Evolutionary conservation across 2,888 invertebrate genomes (phyloP).

Genomic region (Chromoteleia sp.): DNA sequence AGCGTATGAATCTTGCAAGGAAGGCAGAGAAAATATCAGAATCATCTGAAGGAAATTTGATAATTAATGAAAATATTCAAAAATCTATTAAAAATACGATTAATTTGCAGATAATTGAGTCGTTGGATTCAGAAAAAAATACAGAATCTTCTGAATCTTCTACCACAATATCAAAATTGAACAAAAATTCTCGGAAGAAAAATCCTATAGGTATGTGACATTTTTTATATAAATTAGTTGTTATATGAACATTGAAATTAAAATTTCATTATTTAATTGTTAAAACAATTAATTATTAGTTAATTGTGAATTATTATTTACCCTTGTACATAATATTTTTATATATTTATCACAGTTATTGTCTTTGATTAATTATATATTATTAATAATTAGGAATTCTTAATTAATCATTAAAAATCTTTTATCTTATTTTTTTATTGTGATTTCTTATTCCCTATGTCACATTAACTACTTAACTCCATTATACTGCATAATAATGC

Average conservation of each 20-base stretch:
- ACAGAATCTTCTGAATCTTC: conserved; percentile 8
- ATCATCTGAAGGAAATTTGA: conserved; percentile 28
- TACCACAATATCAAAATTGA: not conserved
- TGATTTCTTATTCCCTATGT: too few species aligned
- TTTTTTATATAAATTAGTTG: too few species aligned
- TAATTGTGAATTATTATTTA: too few species aligned
- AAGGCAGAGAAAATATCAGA: conserved; percentile 70
- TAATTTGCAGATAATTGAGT: conserved; percentile 45
- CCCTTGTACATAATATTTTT: too few species aligned
- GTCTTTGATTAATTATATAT: too few species aligned
- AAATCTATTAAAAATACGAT: conserved; percentile 51
- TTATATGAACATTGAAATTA: too few species aligned
- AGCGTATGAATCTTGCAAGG: conserved; percentile 77
- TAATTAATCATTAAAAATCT: too few species aligned
- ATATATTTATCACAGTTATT: too few species aligned
- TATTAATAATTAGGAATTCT: too few species aligned
- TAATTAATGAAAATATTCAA: conserved; percentile 41
- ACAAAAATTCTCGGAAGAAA: conserved; percentile 21
- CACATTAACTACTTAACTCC: too few species aligned
- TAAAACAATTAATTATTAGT: conserved; percentile 9
- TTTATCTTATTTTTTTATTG: too few species aligned
- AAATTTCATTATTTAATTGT: not conserved
- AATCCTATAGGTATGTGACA: conserved; percentile 11
- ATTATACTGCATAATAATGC: too few species aligned
- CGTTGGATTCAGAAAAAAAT: conserved; percentile 35